Evolutionary conservation across 35 echinoderm and acorn worm genomes (phyloP).

Genomic region (Strongylocentrotus purpuratus): DNA sequence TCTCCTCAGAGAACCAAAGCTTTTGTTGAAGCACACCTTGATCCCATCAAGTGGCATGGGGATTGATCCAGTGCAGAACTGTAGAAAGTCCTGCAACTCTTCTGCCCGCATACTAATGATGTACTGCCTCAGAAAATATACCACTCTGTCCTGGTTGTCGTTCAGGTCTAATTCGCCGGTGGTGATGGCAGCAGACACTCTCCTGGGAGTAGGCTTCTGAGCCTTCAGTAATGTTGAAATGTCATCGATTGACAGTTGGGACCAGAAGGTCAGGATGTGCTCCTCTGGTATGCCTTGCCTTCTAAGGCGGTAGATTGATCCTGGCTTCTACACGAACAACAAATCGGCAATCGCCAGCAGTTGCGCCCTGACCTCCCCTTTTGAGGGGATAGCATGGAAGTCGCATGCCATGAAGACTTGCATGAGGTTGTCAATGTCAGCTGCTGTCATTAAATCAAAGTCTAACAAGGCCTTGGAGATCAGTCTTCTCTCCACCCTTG

Average conservation of each 20-base stretch:
- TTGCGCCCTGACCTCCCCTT: neutral
- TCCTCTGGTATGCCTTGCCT: neutral
- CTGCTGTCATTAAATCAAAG: neutral
- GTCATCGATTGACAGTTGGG: neutral
- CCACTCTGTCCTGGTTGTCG: no score
- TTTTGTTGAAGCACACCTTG: no score
- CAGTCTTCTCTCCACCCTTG: neutral
- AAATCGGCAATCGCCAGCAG: neutral
- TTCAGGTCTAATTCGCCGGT: neutral
- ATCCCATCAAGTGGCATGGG: no score
- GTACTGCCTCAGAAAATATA: no score
- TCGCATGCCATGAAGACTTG: neutral
- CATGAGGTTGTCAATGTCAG: neutral
- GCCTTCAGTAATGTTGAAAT: neutral
- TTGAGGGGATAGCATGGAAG: neutral
- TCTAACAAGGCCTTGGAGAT: neutral
- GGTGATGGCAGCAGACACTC: neutral
- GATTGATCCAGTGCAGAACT: no score
- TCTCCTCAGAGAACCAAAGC: no score
- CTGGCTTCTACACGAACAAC: neutral
- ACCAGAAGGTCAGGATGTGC: neutral
- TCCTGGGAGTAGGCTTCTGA: neutral
- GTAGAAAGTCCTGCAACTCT: no score
- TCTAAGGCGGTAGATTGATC: neutral
- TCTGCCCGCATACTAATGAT: no score